Evolutionary conservation across 2,113 vertebrate genomes (phyloP).

Genomic region (Nematolebias whitei): DNA sequence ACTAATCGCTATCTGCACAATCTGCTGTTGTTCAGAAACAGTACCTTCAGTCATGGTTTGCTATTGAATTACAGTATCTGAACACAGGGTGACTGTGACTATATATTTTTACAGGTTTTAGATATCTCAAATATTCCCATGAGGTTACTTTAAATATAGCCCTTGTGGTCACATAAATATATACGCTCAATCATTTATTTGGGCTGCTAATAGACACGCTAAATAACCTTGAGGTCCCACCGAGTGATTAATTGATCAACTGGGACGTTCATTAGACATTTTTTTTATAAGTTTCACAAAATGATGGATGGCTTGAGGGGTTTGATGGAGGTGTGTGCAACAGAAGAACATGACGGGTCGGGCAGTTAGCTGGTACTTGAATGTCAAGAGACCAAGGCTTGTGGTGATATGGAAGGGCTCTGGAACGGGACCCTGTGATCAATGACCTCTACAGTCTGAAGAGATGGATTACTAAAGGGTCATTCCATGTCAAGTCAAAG

Average conservation of each 20-base stretch:
- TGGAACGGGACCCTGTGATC: conserved; percentile 22
- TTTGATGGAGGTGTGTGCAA: conserved; percentile 23
- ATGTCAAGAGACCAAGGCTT: conserved; percentile 36
- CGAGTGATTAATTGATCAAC: conserved; percentile 59
- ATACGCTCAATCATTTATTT: conserved; percentile 46
- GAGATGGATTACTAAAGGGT: not conserved
- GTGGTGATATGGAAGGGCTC: conserved; percentile 1
- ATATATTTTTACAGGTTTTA: not conserved
- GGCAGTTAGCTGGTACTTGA: conserved; percentile 39
- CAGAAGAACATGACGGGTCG: conserved; percentile 35
- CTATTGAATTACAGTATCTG: not conserved
- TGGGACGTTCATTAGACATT: conserved; percentile 34
- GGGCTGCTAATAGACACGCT: conserved; percentile 30
- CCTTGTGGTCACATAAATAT: conserved; percentile 2
- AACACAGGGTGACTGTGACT: not conserved
- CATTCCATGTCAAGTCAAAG: not conserved
- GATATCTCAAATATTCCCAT: not conserved
- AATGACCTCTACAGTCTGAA: conserved; percentile 16
- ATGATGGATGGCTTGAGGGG: conserved; percentile 52
- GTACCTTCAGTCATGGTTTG: conserved; percentile 8
- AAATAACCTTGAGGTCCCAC: conserved; percentile 58
- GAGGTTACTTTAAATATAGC: not conserved
- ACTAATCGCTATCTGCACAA: conserved; percentile 46
- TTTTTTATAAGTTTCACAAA: not conserved
- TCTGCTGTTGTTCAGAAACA: conserved; percentile 34